Evolutionary conservation across 2,888 invertebrate species (phyloP).

Genomic region (Prosapia bicincta): DNA sequence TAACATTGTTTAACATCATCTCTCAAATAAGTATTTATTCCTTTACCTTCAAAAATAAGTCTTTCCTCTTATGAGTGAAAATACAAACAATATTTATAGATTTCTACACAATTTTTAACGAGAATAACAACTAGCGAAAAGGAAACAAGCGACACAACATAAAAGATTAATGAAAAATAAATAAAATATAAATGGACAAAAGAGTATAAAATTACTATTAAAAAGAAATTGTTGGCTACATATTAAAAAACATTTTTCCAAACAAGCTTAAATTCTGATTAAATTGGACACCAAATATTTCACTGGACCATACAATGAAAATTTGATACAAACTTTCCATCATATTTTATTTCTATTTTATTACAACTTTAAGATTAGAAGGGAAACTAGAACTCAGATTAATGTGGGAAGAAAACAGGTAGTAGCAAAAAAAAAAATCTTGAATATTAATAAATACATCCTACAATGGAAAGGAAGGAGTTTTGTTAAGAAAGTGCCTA

Average conservation of each 20-base stretch:
- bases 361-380: neutral
- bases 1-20: neutral
- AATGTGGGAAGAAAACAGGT: neutral
- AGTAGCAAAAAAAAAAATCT: neutral
- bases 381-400: neutral
- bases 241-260: neutral
- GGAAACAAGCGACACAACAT: neutral
- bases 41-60: neutral
- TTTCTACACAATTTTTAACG: neutral
- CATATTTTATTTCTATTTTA: neutral
- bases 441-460: neutral
- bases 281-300: neutral
- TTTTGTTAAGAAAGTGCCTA: neutral
- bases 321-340: conserved; percentile 2
- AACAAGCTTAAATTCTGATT: neutral
- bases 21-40: neutral
- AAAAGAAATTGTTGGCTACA: neutral
- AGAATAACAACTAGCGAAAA: neutral
- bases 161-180: neutral
- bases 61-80: neutral
- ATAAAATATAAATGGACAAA: neutral
- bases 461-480: neutral
- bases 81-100: neutral
- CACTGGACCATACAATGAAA: neutral
- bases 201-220: neutral